phyloP scores from a whole-genome alignment of 2,797 vertebrate genomes.

The Podarcis lilfordi region DNA sequence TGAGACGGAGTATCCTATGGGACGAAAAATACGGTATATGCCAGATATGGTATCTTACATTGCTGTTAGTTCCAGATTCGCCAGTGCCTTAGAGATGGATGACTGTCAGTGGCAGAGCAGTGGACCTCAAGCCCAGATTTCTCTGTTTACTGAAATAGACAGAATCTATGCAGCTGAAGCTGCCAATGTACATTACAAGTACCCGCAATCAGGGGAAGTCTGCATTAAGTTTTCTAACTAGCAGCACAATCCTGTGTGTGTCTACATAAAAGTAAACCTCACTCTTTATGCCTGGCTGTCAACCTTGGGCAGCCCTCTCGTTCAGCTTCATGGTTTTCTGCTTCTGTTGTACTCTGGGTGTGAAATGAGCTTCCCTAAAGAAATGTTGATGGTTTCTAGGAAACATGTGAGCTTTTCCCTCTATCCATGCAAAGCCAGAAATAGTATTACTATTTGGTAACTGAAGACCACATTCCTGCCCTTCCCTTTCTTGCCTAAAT shows the following conservation, averaged over 20 bases:
- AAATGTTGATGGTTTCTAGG: not conserved
- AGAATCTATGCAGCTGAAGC: no score
- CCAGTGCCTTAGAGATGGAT: no score
- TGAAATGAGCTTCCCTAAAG: not conserved
- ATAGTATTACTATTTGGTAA: not conserved
- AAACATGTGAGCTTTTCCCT: not conserved
- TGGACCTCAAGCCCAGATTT: no score
- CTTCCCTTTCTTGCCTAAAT: not conserved
- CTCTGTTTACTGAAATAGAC: no score
- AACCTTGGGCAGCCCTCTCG: slow-evolving; percentile 14
- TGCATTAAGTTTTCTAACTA: slow-evolving; percentile 11
- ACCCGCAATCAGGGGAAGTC: not conserved
- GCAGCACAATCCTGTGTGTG: no score
- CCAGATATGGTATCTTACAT: no score
- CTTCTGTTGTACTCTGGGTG: not conserved
- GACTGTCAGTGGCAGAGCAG: no score
- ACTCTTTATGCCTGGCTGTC: slow-evolving; percentile 8
- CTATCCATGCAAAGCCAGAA: not conserved
- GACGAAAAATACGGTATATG: no score
- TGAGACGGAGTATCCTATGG: no score
- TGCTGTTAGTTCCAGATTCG: no score
- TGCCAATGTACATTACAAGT: no score
- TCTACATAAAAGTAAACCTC: no score
- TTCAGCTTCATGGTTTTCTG: not conserved
- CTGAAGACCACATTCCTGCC: not conserved